These are phyloP conservation scores for western clawed frog (Xenopus tropicalis) DNA, from an alignment of 2,113 vertebrate genomes.

Conservation along the genomic window UCB_Xtro_10.0 CM004443.2:116519501-116520000, in stretches of 20 bases:
- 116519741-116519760: too few relatives aligned
- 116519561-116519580: slow-evolving; percentile 32
- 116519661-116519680: slow-evolving; percentile 26
- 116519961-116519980: too few relatives aligned
- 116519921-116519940: too few relatives aligned
- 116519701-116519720: slow-evolving; percentile 19
- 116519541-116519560: slow-evolving; percentile 27
- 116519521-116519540: slow-evolving; percentile 29
- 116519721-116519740: neutral
- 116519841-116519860: too few relatives aligned
- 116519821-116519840: neutral
- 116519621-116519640: slow-evolving; percentile 32
- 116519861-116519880: too few relatives aligned
- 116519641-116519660: slow-evolving; percentile 40
- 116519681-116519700: slow-evolving; percentile 22
- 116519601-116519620: slow-evolving; percentile 35
- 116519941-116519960: too few relatives aligned
- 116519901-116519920: too few relatives aligned
- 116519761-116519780: neutral
- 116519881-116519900: too few relatives aligned
- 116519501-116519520: slow-evolving; percentile 26
- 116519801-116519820: neutral
- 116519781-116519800: neutral
- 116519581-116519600: slow-evolving; percentile 28
- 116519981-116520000: too few relatives aligned